Conservation (phyloP, 2,888 invertebrate genomes). For the Pseudococcus viburni region DNA sequence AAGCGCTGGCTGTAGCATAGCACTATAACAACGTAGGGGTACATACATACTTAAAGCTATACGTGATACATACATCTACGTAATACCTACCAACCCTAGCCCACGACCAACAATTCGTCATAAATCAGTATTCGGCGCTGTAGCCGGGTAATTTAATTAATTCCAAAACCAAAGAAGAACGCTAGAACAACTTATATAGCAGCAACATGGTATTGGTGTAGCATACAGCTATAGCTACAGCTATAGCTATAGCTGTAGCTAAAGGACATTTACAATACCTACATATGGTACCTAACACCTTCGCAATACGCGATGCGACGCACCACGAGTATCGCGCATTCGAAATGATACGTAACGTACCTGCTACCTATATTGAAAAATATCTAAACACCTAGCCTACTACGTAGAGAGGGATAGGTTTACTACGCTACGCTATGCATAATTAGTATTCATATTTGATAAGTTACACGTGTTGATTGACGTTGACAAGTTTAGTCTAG, state of each 20-base stretch:
- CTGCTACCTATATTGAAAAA: too few relatives aligned
- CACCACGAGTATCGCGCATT: slow-evolving; percentile 20
- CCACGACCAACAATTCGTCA: background rate
- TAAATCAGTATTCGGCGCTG: slow-evolving; percentile 42
- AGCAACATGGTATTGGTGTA: too few relatives aligned
- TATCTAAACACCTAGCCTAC: background rate
- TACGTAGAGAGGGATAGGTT: background rate
- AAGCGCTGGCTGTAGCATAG: too few relatives aligned
- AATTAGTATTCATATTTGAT: slow-evolving; percentile 16
- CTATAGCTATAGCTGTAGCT: too few relatives aligned
- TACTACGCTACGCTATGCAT: background rate
- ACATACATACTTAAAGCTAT: too few relatives aligned
- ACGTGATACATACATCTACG: background rate
- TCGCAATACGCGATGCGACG: background rate
- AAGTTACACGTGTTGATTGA: slow-evolving; percentile 37
- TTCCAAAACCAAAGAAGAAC: slow-evolving; percentile 31
- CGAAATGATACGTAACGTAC: slow-evolving; percentile 21
- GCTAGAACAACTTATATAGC: slow-evolving; percentile 18
- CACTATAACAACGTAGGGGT: too few relatives aligned
- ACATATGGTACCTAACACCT: too few relatives aligned
- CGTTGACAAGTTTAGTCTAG: background rate
- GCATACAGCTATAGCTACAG: too few relatives aligned
- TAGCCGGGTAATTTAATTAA: slow-evolving; percentile 55
- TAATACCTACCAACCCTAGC: background rate
- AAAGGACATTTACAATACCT: too few relatives aligned